These are phyloP conservation scores for Hedychridium roseum DNA, from an alignment of 2,888 invertebrate genomes.

Conservation along the genomic window DNA sequence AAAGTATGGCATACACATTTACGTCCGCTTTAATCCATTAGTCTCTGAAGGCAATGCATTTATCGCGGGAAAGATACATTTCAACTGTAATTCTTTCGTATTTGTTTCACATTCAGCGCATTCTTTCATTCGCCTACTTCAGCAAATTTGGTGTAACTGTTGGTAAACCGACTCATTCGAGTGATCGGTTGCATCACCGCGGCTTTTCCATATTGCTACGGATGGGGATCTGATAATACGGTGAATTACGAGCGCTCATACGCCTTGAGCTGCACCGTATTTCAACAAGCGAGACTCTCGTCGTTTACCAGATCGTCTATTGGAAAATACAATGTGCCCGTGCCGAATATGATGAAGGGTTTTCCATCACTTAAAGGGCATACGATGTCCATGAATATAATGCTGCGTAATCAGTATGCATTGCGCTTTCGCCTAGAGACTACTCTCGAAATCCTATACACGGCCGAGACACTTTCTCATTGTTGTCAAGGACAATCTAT, in stretches of 20 bases:
- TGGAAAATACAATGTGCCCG: constrained; percentile 44
- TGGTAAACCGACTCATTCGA: too few species aligned
- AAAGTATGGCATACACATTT: too few species aligned
- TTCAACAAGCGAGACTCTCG: constrained; percentile 37
- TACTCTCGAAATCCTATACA: constrained; percentile 21
- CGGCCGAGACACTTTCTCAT: constrained; percentile 8
- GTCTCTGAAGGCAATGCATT: too few species aligned
- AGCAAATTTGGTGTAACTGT: too few species aligned
- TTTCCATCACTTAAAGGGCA: constrained; percentile 10
- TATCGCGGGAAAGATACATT: not conserved
- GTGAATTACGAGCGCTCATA: constrained; percentile 48
- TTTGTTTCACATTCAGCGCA: not conserved
- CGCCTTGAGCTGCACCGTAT: constrained; percentile 45
- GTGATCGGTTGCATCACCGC: too few species aligned
- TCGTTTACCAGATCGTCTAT: constrained; percentile 46
- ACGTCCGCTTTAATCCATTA: not conserved
- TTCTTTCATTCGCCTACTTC: too few species aligned
- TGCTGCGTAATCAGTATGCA: constrained; percentile 40
- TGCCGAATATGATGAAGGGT: constrained; percentile 43
- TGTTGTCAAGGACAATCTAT: constrained; percentile 10
- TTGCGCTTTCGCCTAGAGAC: constrained; percentile 16
- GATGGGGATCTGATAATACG: constrained; percentile 45
- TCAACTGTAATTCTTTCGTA: not conserved
- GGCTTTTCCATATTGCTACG: constrained; percentile 28
- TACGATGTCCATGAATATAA: constrained; percentile 25